These are phyloP conservation scores for Thripadectes ignobilis DNA, from an alignment of 2,797 vertebrate genomes.

Conservation along the genomic window DNA sequence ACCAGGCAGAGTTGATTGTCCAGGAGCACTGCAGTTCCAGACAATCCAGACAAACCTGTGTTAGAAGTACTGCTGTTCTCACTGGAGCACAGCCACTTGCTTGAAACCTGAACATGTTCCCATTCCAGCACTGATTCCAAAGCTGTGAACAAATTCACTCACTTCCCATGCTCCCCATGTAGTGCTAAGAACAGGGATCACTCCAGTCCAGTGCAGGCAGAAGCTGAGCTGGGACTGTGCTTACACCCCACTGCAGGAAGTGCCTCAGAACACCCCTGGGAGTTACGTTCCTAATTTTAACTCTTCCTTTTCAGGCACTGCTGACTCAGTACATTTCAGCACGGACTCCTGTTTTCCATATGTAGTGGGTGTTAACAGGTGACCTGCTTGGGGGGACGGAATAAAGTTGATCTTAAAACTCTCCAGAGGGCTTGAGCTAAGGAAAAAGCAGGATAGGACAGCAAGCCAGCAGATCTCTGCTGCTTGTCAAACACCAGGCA, in stretches of 20 bases:
- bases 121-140: background rate
- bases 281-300: background rate
- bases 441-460: background rate
- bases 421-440: background rate
- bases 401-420: background rate
- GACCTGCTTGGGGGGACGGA: background rate
- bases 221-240: background rate
- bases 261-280: accelerated
- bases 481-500: background rate
- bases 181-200: accelerated
- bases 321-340: background rate
- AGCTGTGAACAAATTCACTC: accelerated
- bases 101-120: accelerated
- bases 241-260: background rate
- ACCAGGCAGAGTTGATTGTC: accelerated
- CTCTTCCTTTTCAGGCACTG: background rate
- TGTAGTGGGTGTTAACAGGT: background rate
- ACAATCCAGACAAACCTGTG: background rate
- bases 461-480: background rate
- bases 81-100: accelerated
- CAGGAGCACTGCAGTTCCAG: background rate
- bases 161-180: accelerated
- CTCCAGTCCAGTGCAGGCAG: accelerated
- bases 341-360: accelerated
- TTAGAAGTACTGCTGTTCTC: accelerated